A percentile compares a stretch with the other conserved stretches of the same genome.
Conservation (phyloP, 2,888 invertebrate species). For the Andrena trimmerana region DNA sequence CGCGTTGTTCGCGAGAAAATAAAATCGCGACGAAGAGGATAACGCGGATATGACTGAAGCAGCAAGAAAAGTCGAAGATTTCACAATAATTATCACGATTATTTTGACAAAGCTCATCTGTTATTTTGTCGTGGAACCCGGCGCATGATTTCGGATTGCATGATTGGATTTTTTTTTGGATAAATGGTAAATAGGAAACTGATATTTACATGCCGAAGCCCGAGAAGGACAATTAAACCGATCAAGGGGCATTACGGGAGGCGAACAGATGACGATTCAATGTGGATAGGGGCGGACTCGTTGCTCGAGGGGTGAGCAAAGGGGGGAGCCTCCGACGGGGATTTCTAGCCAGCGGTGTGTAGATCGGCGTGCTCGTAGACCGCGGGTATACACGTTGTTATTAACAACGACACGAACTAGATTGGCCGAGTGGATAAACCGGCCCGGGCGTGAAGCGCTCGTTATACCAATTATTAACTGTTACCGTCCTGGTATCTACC, state of each 20-base stretch:
- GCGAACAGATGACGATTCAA: slow-evolving; percentile 79
- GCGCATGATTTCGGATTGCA: neutral
- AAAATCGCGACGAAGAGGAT: neutral
- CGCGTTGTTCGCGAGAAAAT: neutral
- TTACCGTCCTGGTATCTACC: slow-evolving; percentile 57
- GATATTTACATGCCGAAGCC: slow-evolving; percentile 23
- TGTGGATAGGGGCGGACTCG: slow-evolving; percentile 65
- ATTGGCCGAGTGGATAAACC: slow-evolving; percentile 75
- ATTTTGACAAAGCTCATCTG: no score
- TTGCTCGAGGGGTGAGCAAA: slow-evolving; percentile 47
- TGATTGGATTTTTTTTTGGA: neutral
- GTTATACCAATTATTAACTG: slow-evolving; percentile 79
- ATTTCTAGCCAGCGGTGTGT: slow-evolving; percentile 23
- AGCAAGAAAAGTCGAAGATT: no score
- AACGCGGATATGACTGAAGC: neutral
- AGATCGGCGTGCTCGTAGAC: slow-evolving; percentile 29
- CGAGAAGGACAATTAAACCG: slow-evolving; percentile 74
- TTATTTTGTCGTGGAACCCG: no score
- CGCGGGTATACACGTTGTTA: slow-evolving; percentile 21
- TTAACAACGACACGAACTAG: slow-evolving; percentile 60
- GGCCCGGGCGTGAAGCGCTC: slow-evolving; percentile 80
- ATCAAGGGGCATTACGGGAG: slow-evolving; percentile 74
- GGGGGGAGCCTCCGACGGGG: neutral
- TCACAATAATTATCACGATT: no score
- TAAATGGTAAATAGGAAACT: neutral